Evolutionary conservation across 2,113 vertebrate species (phyloP), one percentile per base, ranked within the genome.

Genomic region (Hepsetus odoe): DNA sequence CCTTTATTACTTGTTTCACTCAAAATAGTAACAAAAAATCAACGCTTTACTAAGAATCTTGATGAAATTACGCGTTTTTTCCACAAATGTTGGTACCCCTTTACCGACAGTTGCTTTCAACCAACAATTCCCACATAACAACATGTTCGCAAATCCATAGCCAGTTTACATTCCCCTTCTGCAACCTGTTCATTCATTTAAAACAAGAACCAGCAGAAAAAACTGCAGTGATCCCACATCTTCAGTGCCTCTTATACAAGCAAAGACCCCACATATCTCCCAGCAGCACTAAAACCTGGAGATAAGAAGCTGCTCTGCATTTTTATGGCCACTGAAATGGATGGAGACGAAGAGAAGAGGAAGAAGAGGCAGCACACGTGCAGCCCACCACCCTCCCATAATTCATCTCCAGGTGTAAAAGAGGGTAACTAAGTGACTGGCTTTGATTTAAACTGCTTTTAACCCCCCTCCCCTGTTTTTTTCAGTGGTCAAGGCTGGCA

Each of bases 391-490:
- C 16, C 46, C 40, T 26, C 1, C 24, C 55, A 64, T 78, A 80
- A 84, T 78, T 82, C 77, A 80, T 80, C 66, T 62, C 38, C 26
- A 59, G 64, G 38, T 73, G 67, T 77, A 70, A 81, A 79, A 83
- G 73, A 80, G 74, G 59, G 56, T 77, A 83, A 76, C 69, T 74
- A 67, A 83, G 79, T 69, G 72, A 85, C 42, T 51, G 10, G 68
- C 56, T 79, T 78, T 84, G 85, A 86, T 86, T 86, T 86, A 86
- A 69, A 82, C 55, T 46, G 56, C 84, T 86, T 80, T 84, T 84
- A 82, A 86, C 72, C 74, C 46, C 51, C 61, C 64, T 59, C 67
- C 4, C 59, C 51, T 32, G 44, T 22, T 53, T 28, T 28, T 20
- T 32, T 28, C 38, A 16, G 44, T 12, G 49, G 64, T 51, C 59